Percentiles rank a stretch among this genome's conserved stretches.
Conservation (phyloP, 2,888 invertebrate species). For the Epinotia demarniana region DNA sequence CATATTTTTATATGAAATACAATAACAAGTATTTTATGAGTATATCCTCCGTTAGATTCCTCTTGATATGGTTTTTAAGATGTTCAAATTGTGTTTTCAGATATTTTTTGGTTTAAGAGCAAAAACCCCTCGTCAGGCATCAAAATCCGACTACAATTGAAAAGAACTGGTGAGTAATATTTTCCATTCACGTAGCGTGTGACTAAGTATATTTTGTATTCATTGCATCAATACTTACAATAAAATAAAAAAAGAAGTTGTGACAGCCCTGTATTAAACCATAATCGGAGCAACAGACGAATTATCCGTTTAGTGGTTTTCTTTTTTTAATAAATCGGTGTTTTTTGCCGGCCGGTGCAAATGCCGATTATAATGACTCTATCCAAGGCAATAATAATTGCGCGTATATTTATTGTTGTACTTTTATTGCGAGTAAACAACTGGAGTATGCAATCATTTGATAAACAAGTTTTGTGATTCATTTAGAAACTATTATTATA, state of each 20-base stretch:
- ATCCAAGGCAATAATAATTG: constrained; percentile 22
- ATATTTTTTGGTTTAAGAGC: no score
- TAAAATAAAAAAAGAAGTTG: background rate
- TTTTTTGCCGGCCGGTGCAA: constrained; percentile 34
- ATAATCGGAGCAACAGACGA: constrained; percentile 38
- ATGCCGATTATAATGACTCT: constrained; percentile 41
- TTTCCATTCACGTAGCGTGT: no score
- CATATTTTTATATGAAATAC: no score
- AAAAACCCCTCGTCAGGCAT: no score
- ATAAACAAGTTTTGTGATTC: background rate
- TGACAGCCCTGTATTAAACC: constrained; percentile 23
- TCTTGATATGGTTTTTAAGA: no score
- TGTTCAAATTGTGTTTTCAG: no score
- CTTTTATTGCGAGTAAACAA: background rate
- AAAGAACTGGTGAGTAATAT: no score
- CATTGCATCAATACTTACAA: no score
- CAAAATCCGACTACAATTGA: no score
- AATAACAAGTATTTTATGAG: no score
- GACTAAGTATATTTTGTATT: no score
- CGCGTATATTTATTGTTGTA: constrained; percentile 5
- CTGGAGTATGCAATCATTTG: background rate
- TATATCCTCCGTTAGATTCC: no score
- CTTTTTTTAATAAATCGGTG: constrained; percentile 37
- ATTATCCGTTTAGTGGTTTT: constrained; percentile 42
- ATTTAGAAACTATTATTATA: background rate